A percentile compares a stretch with the other conserved stretches of the same genome.
phyloP scores from a whole-genome alignment of 2,797 vertebrate genomes.

The Fundulus diaphanus region DNA sequence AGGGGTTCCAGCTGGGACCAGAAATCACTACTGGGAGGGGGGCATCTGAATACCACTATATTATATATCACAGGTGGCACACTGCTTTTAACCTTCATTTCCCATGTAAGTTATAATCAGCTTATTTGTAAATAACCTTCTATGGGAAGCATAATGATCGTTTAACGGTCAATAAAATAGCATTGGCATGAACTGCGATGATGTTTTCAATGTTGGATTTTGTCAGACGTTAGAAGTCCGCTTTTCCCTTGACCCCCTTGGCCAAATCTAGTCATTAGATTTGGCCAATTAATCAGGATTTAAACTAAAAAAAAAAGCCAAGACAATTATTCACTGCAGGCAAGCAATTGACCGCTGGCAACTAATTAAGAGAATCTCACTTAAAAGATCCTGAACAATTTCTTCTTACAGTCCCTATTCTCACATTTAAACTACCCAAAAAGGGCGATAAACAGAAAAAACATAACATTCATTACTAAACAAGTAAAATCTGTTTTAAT shows the following conservation, averaged over 20 bases:
- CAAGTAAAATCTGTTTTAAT: too few relatives aligned
- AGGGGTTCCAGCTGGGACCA: neutral
- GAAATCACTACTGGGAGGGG: neutral
- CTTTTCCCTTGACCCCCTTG: neutral
- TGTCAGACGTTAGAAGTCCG: neutral
- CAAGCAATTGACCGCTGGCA: neutral
- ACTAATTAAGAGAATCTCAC: neutral
- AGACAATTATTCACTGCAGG: neutral
- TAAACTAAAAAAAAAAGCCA: neutral
- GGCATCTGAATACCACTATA: neutral
- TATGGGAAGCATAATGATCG: neutral
- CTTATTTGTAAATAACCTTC: neutral
- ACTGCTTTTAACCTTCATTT: neutral
- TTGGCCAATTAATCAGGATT: neutral
- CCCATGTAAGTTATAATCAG: neutral
- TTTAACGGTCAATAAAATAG: neutral
- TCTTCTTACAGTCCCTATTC: too few relatives aligned
- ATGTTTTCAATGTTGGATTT: neutral
- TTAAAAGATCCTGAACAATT: neutral
- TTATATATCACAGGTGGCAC: too few relatives aligned
- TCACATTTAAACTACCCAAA: too few relatives aligned
- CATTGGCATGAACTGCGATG: neutral
- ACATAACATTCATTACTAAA: too few relatives aligned
- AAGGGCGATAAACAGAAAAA: too few relatives aligned
- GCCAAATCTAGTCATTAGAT: neutral